Base-by-base conservation (phyloP, 1,140 invertebrate genomes). In the Drosophila biarmipes region DNA sequence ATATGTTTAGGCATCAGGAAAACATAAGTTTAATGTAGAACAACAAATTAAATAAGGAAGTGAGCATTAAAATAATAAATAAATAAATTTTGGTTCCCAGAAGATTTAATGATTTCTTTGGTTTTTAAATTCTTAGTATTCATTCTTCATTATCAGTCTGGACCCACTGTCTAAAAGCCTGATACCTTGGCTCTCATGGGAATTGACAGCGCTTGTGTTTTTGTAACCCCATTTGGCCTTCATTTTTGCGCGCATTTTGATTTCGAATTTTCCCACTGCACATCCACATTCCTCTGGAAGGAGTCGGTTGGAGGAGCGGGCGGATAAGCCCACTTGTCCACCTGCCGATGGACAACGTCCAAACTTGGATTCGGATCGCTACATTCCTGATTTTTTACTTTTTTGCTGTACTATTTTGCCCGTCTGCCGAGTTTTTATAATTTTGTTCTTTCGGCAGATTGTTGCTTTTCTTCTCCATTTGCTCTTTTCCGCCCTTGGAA, bases 241-340 rank as follows among this genome's bases (percentile, higher is more conserved):
- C 76, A 89, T 89, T 89, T 89, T 89, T 89, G 78, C 84, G 76
- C 84, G 79, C 84, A 73, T 84, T 87, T 87, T 78, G 84, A 84
- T 89, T 89, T 73, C 17, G 37, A 46, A 74, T 73, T 74, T 74
- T 49, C 63, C 68, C 62, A 48, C 66, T 79, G 75, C 72, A 78
- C 64, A 80, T 78, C 72, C 72, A 75, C 64, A 80, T 78, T 75
- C 58, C 66, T 45, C 79, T 56, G 58, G 49, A 42, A 40, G 56
- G 40, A 74, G 49, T 24, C 34, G 40, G 15, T 43, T 27, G 38
- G 19, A 53, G 34, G 24, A 21, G 51, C 24, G 59, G 21, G 4
- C 6, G 40, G 29, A 35, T 19, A 12, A 29, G 29, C 29, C 48
- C 55, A 54, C 57, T 45, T 63, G 27, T 73, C 46, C 59, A 64